A percentile compares a stretch with the other conserved stretches of the same genome.
Conservation (phyloP, 92 coral and sea anemone species). For the Metridium senile region DNA sequence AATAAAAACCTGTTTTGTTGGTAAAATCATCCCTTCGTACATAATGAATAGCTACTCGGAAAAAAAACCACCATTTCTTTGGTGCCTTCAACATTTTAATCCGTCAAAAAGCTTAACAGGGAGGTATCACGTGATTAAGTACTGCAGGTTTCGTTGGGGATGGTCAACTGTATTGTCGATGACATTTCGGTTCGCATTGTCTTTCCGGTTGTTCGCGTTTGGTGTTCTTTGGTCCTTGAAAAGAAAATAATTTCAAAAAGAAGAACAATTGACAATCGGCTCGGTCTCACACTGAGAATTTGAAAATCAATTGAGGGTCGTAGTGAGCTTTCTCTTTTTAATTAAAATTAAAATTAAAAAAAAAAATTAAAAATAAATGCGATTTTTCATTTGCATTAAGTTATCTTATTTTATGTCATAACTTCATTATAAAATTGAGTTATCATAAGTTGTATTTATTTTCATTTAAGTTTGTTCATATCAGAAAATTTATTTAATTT, state of each 20-base stretch:
- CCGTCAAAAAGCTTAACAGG: background rate
- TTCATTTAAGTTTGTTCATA: no score
- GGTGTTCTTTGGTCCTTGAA: slow-evolving; percentile 10
- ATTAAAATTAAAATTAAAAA: no score
- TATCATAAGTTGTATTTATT: no score
- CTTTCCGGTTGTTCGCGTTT: slow-evolving; percentile 27
- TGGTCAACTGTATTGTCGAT: background rate
- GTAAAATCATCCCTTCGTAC: background rate
- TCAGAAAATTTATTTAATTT: no score
- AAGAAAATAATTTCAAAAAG: background rate
- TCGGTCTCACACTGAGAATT: background rate
- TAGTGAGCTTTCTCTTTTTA: no score
- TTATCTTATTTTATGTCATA: no score
- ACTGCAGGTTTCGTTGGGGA: slow-evolving; percentile 11
- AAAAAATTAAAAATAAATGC: no score
- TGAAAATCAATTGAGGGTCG: no score
- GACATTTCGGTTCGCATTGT: slow-evolving; percentile 17
- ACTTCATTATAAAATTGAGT: no score
- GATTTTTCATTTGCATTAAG: no score
- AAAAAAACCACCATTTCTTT: background rate
- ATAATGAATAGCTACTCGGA: background rate
- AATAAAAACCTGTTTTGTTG: background rate
- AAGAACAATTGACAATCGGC: background rate
- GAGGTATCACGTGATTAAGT: slow-evolving; percentile 14
- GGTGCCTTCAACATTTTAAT: background rate